Percentiles rank a stretch among this genome's conserved stretches.
Conservation (phyloP, 2,113 vertebrate genomes). For the Nanger granti region DNA sequence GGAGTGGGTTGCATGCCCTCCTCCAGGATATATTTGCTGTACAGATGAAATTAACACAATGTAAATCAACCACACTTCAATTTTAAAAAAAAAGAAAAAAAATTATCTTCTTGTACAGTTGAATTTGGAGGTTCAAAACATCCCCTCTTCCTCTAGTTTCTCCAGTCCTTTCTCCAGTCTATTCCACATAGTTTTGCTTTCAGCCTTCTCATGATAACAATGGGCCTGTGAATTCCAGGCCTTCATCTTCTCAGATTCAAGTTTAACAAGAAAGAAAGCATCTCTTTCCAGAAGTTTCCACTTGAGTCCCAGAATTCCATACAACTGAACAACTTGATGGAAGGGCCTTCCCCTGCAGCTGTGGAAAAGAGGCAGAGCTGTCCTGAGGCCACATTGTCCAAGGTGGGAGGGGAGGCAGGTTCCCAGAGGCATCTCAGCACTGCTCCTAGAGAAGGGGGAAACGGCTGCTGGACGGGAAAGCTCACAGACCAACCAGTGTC, state of each 20-base stretch:
- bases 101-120: not conserved
- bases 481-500: not conserved
- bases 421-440: not conserved
- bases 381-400: not conserved
- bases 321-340: not conserved
- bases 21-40: not conserved
- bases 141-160: too few species aligned
- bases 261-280: not conserved
- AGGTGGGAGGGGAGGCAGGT: not conserved
- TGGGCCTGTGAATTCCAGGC: not conserved
- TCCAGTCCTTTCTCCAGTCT: not conserved
- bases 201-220: not conserved
- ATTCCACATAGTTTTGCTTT: not conserved
- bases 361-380: rapidly evolving
- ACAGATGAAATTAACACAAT: not conserved
- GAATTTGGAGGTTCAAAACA: not conserved
- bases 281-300: not conserved
- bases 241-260: not conserved
- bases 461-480: not conserved
- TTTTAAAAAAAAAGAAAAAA: not conserved
- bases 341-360: not conserved
- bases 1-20: not conserved
- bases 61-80: not conserved
- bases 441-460: not conserved
- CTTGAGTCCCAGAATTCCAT: not conserved